phyloP scores from a whole-genome alignment of 2,888 invertebrate species.

The Ennomos fuscantarius region DNA sequence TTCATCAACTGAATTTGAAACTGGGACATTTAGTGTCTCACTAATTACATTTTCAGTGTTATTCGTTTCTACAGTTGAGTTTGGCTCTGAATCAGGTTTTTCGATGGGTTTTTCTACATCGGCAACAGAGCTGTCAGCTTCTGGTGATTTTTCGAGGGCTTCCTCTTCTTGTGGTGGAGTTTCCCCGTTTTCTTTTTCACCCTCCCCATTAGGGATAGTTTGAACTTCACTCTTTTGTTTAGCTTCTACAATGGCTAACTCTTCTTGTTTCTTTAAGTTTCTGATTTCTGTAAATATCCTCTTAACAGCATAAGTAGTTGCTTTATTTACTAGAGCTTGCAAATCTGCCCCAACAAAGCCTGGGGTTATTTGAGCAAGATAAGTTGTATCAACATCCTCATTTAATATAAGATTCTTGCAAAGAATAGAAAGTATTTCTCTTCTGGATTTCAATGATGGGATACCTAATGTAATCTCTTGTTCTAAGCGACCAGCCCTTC shows the following conservation, averaged over 20 bases:
- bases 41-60: constrained; percentile 34
- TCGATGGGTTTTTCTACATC: constrained; percentile 48
- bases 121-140: constrained; percentile 39
- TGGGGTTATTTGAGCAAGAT: constrained; percentile 94
- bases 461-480: constrained; percentile 97
- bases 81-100: constrained; percentile 36
- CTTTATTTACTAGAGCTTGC: constrained; percentile 93
- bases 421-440: constrained; percentile 90
- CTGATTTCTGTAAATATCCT: constrained; percentile 74
- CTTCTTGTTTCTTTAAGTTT: constrained; percentile 45
- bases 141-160: constrained; percentile 43
- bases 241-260: constrained; percentile 32
- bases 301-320: constrained; percentile 94
- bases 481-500: constrained; percentile 97
- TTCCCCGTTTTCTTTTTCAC: constrained; percentile 53
- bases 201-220: constrained; percentile 73
- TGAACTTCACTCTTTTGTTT: constrained; percentile 49
- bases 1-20: constrained; percentile 71
- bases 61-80: constrained; percentile 44
- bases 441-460: constrained; percentile 93
- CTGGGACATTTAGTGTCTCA: constrained; percentile 41
- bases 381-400: constrained; percentile 88
- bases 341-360: constrained; percentile 99
- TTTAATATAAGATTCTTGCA: constrained; percentile 89
- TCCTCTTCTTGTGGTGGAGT: constrained; percentile 44